These are phyloP conservation scores for Phenganax subtilis DNA, from an alignment of 92 coral and sea anemone genomes.

Conservation along the genomic window DNA sequence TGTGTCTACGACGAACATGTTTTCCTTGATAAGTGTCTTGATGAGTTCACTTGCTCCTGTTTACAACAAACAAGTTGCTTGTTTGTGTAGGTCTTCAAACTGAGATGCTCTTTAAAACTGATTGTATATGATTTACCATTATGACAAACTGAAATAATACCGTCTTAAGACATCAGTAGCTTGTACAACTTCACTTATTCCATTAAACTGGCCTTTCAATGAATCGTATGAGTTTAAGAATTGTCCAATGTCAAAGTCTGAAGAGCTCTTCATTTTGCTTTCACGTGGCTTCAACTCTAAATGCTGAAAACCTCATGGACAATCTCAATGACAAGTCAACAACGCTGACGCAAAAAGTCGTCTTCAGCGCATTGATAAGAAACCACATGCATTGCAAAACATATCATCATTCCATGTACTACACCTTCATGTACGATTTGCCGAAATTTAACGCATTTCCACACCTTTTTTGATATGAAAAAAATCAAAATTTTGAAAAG, in stretches of 20 bases:
- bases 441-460: neutral
- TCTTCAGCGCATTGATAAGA: neutral
- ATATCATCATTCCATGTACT: neutral
- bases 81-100: too few relatives aligned
- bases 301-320: neutral
- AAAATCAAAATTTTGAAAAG: neutral
- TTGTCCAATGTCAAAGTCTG: constrained; percentile 29
- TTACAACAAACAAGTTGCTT: too few relatives aligned
- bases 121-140: neutral
- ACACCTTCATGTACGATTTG: neutral
- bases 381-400: too few relatives aligned
- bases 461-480: neutral
- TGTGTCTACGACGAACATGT: too few relatives aligned
- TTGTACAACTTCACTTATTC: neutral
- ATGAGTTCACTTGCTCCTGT: too few relatives aligned
- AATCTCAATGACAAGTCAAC: neutral
- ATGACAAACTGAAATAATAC: neutral
- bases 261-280: neutral
- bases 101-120: too few relatives aligned
- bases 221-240: constrained; percentile 32
- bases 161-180: constrained; percentile 17
- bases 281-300: too few relatives aligned
- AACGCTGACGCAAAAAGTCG: neutral
- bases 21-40: too few relatives aligned
- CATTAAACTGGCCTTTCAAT: constrained; percentile 16